Conservation (phyloP, 2,888 invertebrate genomes). For the Dryococelus australis region DNA sequence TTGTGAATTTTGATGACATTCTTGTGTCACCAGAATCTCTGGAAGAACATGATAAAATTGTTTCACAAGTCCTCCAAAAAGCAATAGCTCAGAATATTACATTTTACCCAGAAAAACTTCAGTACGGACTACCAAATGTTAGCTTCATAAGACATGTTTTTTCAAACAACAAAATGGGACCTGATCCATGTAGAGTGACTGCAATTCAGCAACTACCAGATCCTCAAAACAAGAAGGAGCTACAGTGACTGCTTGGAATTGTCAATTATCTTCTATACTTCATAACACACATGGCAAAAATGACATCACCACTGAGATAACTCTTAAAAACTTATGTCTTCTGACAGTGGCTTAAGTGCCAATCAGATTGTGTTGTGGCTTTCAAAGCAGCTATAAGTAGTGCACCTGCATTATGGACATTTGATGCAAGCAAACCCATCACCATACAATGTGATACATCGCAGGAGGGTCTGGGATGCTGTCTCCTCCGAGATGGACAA, state of each 20-base stretch:
- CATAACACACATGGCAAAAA: not conserved
- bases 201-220: not conserved
- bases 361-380: too few species aligned
- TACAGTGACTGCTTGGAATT: not conserved
- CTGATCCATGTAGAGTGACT: not conserved
- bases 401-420: too few species aligned
- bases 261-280: not conserved
- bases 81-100: not conserved
- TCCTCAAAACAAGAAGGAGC: not conserved
- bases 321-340: not conserved
- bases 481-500: too few species aligned
- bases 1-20: not conserved
- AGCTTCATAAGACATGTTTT: too few species aligned
- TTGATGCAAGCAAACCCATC: too few species aligned
- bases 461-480: too few species aligned
- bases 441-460: too few species aligned
- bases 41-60: conserved; percentile 17
- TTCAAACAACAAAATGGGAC: too few species aligned
- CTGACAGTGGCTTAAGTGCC: too few species aligned
- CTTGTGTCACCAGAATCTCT: not conserved
- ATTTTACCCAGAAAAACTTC: not conserved
- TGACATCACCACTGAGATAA: not conserved
- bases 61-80: not conserved
- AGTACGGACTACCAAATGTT: not conserved
- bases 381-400: too few species aligned